Percentiles rank a stretch among this genome's conserved stretches.
Evolutionary conservation across 2,113 vertebrate species (phyloP).

Genomic region (Spea bombifrons): DNA sequence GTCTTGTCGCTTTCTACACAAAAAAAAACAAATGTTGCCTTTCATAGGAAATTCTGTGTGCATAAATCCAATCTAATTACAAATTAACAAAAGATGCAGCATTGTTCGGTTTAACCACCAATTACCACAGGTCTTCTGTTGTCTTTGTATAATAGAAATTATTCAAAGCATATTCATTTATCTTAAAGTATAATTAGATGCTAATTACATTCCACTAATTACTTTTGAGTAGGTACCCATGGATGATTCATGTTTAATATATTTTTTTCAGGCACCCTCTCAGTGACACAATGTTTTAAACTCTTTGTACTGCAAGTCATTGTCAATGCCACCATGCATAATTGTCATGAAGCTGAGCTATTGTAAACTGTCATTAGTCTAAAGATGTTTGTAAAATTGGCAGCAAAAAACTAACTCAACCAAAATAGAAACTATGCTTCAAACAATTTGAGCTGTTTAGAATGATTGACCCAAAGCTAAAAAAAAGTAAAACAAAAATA

Average conservation of each 20-base stretch:
- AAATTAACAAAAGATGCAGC: slow-evolving; percentile 50
- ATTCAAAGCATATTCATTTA: slow-evolving; percentile 55
- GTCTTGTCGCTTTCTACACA: slow-evolving; percentile 51
- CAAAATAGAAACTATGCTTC: neutral
- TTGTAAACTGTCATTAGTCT: slow-evolving; percentile 49
- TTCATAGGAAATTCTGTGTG: slow-evolving; percentile 57
- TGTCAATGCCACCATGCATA: slow-evolving; percentile 47
- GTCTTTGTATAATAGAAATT: slow-evolving; percentile 56
- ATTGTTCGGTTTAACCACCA: slow-evolving; percentile 49
- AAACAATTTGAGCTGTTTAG: too few species aligned
- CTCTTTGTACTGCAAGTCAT: slow-evolving; percentile 50
- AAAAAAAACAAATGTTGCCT: slow-evolving; percentile 51
- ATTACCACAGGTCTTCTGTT: slow-evolving; percentile 48
- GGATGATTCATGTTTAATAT: slow-evolving; percentile 62
- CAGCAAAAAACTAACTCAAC: slow-evolving; percentile 10
- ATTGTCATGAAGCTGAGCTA: slow-evolving; percentile 35
- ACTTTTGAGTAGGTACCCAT: slow-evolving; percentile 65
- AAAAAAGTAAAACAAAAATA: too few species aligned
- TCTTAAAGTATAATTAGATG: slow-evolving; percentile 72
- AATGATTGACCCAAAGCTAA: too few species aligned
- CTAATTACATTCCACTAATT: slow-evolving; percentile 73
- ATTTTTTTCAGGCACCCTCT: slow-evolving; percentile 53
- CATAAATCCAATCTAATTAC: slow-evolving; percentile 55
- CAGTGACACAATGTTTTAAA: slow-evolving; percentile 52
- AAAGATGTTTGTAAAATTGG: slow-evolving; percentile 32